Percentiles rank a stretch among this genome's conserved stretches.
phyloP scores from a whole-genome alignment of 2,797 vertebrate species.

The Nyctalus aviator region DNA sequence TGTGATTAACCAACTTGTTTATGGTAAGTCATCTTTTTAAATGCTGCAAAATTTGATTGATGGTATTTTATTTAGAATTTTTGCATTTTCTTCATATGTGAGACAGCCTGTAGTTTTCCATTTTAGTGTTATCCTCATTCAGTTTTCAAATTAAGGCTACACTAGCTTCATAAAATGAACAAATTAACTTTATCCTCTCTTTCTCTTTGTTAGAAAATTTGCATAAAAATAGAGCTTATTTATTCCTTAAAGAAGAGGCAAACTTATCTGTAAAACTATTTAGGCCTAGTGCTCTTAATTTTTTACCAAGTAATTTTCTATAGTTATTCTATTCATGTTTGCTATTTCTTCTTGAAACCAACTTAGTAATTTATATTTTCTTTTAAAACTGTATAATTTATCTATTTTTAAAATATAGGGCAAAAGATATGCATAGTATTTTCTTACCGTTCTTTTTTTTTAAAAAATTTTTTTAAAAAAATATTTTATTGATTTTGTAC shows the following conservation, averaged over 20 bases:
- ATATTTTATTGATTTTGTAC: too few relatives aligned
- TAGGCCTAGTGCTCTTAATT: background rate
- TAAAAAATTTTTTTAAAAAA: too few relatives aligned
- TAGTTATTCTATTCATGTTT: conserved; percentile 11
- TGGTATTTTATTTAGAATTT: conserved; percentile 15
- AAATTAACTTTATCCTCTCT: conserved; percentile 2
- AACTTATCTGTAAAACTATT: background rate
- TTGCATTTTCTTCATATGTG: background rate
- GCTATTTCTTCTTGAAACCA: conserved; percentile 34
- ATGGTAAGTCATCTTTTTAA: conserved; percentile 22
- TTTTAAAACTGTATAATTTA: background rate
- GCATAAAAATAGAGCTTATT: background rate
- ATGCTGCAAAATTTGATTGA: background rate
- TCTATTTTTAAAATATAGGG: background rate
- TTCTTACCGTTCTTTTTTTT: background rate
- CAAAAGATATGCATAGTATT: background rate
- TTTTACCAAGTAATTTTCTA: background rate
- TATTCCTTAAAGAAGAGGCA: background rate
- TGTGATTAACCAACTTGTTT: background rate
- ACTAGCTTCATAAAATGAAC: conserved; percentile 18
- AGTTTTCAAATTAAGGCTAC: conserved; percentile 23
- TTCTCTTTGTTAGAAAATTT: background rate
- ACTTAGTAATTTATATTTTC: background rate
- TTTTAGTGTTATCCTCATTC: background rate
- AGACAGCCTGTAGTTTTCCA: background rate